Percentiles rank a stretch among this genome's conserved stretches.
These are phyloP conservation scores for Metopolophium dirhodum DNA, from an alignment of 1,140 invertebrate species.

Conservation along the genomic window DNA sequence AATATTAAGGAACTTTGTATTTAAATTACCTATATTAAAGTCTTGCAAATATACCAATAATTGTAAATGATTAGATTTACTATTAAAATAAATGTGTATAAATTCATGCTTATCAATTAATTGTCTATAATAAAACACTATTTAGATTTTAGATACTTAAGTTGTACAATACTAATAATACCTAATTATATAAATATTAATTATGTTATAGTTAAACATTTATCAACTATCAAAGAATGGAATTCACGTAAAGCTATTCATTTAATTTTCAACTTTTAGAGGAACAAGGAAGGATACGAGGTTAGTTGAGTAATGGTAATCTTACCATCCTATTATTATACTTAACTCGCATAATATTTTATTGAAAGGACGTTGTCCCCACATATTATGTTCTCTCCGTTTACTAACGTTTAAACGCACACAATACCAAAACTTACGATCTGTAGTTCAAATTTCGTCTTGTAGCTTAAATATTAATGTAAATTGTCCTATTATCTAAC, in stretches of 20 bases:
- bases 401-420: background rate
- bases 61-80: background rate
- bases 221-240: background rate
- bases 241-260: conserved; percentile 5
- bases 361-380: background rate
- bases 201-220: background rate
- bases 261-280: background rate
- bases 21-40: too few relatives aligned
- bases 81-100: background rate
- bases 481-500: background rate
- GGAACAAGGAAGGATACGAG: background rate
- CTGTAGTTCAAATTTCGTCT: too few relatives aligned
- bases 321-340: background rate
- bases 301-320: background rate
- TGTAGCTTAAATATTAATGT: background rate
- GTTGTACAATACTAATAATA: background rate
- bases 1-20: too few relatives aligned
- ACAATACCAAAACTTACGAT: background rate
- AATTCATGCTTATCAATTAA: background rate
- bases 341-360: background rate
- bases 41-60: background rate
- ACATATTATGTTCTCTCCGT: background rate
- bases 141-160: background rate
- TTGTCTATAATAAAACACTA: background rate
- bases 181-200: background rate